These are phyloP conservation scores for Erebia aethiops DNA, from an alignment of 2,888 invertebrate genomes.

Conservation along the genomic window DNA sequence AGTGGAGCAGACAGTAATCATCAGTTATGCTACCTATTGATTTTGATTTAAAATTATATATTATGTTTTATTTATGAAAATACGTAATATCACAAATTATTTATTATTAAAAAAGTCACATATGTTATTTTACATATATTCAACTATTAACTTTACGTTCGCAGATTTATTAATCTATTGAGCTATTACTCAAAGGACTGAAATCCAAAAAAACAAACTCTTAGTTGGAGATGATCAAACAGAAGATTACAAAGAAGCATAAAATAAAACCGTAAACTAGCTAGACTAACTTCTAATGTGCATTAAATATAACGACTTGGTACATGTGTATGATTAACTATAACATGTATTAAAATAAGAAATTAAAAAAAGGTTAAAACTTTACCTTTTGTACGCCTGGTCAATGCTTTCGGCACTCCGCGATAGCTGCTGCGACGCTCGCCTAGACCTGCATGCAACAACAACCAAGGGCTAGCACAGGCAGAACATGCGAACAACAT, in stretches of 20 bases:
- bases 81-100: neutral
- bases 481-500: conserved; percentile 69
- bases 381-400: conserved; percentile 84
- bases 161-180: too few relatives aligned
- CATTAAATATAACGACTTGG: neutral
- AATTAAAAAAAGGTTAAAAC: neutral
- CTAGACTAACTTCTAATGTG: neutral
- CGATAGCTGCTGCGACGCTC: conserved; percentile 92
- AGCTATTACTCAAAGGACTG: too few relatives aligned
- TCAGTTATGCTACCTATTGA: neutral
- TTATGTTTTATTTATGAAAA: neutral
- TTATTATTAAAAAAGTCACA: too few relatives aligned
- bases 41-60: neutral
- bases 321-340: neutral
- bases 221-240: too few relatives aligned
- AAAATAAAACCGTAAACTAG: neutral
- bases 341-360: neutral
- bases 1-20: conserved; percentile 2
- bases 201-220: too few relatives aligned
- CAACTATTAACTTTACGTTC: too few relatives aligned
- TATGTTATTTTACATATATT: too few relatives aligned
- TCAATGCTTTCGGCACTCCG: conserved; percentile 86
- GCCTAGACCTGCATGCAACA: conserved; percentile 90
- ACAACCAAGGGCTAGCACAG: conserved; percentile 80
- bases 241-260: neutral